phyloP scores from a whole-genome alignment of 2,888 invertebrate genomes.

The Lithosia quadra region DNA sequence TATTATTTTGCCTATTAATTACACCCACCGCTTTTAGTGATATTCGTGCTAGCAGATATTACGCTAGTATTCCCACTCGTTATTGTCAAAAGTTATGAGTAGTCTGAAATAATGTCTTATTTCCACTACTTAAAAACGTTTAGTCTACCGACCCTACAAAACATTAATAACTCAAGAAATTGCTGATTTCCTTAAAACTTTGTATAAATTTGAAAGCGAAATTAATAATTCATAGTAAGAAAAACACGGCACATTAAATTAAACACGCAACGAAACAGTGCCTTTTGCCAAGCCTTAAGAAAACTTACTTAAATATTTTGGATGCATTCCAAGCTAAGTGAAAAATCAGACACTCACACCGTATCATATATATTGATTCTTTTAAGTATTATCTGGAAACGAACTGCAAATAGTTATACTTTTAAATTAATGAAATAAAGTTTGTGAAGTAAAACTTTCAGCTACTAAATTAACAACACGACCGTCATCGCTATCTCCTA shows the following conservation, averaged over 20 bases:
- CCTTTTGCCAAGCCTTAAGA: conserved; percentile 57
- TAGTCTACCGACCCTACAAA: not conserved
- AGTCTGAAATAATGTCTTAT: not conserved
- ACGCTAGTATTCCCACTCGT: not conserved
- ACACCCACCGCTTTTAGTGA: not conserved
- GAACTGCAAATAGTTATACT: not conserved
- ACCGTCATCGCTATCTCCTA: too few relatives aligned
- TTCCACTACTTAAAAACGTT: not conserved
- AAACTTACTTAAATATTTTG: conserved; percentile 67
- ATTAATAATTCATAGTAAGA: conserved; percentile 32
- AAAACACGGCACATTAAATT: conserved; percentile 47
- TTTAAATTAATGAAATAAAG: not conserved
- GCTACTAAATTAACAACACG: too few relatives aligned
- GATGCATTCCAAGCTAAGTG: conserved; percentile 65
- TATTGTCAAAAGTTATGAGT: not conserved
- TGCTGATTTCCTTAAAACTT: conserved; percentile 5
- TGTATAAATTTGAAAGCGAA: conserved; percentile 12
- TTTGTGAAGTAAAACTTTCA: not conserved
- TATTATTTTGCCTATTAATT: too few relatives aligned
- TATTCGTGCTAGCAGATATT: not conserved
- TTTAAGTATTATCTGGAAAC: not conserved
- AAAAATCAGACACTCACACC: conserved; percentile 45
- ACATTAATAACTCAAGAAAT: conserved; percentile 2
- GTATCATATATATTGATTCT: conserved; percentile 16
- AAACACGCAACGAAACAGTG: conserved; percentile 47